phyloP scores from a whole-genome alignment of 1,140 invertebrate species.

The Pseudomyrmex sp. region DNA sequence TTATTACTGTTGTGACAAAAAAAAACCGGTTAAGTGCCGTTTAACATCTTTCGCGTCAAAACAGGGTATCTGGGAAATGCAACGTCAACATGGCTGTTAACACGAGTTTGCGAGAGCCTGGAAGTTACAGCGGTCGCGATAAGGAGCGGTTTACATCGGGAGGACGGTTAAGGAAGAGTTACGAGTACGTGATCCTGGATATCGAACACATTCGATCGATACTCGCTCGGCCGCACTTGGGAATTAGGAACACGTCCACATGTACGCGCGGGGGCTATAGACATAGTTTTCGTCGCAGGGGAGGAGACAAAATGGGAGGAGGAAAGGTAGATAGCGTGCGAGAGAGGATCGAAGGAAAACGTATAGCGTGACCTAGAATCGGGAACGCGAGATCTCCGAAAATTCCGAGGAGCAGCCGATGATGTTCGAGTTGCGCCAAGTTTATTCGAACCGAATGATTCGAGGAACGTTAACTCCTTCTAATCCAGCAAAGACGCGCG shows the following conservation, averaged over 20 bases:
- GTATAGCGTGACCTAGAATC: conserved; percentile 47
- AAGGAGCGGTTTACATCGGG: conserved; percentile 67
- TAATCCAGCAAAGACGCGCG: conserved; percentile 35
- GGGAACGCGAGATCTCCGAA: conserved; percentile 37
- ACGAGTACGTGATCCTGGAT: conserved; percentile 69
- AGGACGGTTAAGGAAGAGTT: conserved; percentile 70
- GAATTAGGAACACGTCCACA: conserved; percentile 70
- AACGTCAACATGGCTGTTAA: conserved; percentile 65
- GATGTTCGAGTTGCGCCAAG: conserved; percentile 48
- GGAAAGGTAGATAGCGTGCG: conserved; percentile 5
- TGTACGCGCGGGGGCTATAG: conserved; percentile 47
- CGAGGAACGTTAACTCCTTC: conserved; percentile 9
- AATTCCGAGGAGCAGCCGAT: conserved; percentile 25
- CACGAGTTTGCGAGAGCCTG: conserved; percentile 50
- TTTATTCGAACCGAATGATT: conserved; percentile 44
- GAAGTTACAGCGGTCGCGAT: conserved; percentile 63
- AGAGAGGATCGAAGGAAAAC: conserved; percentile 31
- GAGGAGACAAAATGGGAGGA: conserved; percentile 37
- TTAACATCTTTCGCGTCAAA: conserved; percentile 45
- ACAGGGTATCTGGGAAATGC: conserved; percentile 39
- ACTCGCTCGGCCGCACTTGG: conserved; percentile 43
- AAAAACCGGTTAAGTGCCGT: background rate
- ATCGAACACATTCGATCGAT: conserved; percentile 70
- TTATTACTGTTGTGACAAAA: background rate
- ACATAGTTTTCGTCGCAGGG: conserved; percentile 49